Evolutionary conservation across 2,797 vertebrate species (phyloP), one percentile per base, ranked within the genome.

Genomic region (Antennarius maculatus): DNA sequence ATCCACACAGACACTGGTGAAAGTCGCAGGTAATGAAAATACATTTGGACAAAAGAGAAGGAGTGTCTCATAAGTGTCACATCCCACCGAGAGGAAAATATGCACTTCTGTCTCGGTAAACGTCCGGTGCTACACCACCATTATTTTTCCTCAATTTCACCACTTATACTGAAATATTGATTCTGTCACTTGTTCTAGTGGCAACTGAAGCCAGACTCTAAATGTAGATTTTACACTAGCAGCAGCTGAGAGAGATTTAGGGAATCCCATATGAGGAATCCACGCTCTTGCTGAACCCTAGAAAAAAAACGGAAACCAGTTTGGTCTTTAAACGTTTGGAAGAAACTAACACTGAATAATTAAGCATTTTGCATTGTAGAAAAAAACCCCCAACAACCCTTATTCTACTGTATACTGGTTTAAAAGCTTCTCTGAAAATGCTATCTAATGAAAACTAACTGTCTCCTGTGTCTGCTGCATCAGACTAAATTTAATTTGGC

Each of bases 1-100:
- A 80, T 74, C 63, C 76, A 88, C 88, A 86, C 80, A 88, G 90
- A 77, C 80, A 89, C 49, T 1, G 90, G 85, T 94, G 92, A 91
- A 84, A 91, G 89, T 77, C 60, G 1, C 27, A 76, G 54, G 76
- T 73, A 61, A 60, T 60, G 64, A 79, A 74, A 57, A 69, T 78
- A 48, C 8, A 17, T 79, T 65, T 74, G 77, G 57, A 70, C 3
- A 31, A 45, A 56, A 65, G 70, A 28, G 53, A 74, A 61, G 51
- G 13, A 54, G 52, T 7, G 9, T 17, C 16, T 12, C 14, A 4
- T 10, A 7, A 41, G 10, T n/a, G 17, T 5, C 12, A 18, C 3
- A 18, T 9, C 62, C 81, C 77, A 43, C 81, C 57, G 67, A 70
- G 79, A 81, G 52, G 69, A 66, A 72, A 72, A 79, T 13, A 54